phyloP scores from a whole-genome alignment of 2,113 vertebrate genomes.

The Carassius gibelio region DNA sequence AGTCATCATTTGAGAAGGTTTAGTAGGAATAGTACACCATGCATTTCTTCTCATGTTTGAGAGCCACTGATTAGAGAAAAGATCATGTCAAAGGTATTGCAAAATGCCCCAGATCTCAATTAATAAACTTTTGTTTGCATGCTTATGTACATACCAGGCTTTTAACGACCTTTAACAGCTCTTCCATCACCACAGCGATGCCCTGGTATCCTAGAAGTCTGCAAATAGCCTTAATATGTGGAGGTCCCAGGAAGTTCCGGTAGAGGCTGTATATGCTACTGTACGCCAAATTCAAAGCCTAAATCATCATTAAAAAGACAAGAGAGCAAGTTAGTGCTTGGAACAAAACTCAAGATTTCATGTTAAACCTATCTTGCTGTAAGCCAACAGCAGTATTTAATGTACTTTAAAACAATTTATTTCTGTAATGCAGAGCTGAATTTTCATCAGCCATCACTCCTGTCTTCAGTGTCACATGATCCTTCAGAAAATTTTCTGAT shows the following conservation, averaged over 20 bases:
- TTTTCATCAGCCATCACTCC: too few species aligned
- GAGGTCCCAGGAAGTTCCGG: constrained; percentile 85
- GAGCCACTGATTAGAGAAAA: neutral
- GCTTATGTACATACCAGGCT: constrained; percentile 78
- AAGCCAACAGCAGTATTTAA: too few species aligned
- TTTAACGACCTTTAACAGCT: constrained; percentile 88
- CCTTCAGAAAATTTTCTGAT: too few species aligned
- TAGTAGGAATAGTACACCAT: neutral
- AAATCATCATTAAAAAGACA: neutral
- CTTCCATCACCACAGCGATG: constrained; percentile 90
- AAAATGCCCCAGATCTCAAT: neutral
- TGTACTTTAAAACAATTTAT: too few species aligned
- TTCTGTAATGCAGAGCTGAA: too few species aligned
- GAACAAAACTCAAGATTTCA: neutral
- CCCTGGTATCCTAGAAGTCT: constrained; percentile 87
- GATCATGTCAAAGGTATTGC: neutral
- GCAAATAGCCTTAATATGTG: constrained; percentile 87
- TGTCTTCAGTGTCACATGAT: too few species aligned
- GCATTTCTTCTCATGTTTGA: neutral
- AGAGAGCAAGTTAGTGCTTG: neutral
- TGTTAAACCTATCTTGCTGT: neutral
- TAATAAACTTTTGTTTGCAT: neutral
- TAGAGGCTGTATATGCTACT: constrained; percentile 87
- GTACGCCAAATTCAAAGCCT: constrained; percentile 87
- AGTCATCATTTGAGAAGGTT: neutral